Evolutionary conservation across 2,888 invertebrate genomes (phyloP), one percentile per base, ranked within the genome.

Genomic region (Mayetiola destructor): DNA sequence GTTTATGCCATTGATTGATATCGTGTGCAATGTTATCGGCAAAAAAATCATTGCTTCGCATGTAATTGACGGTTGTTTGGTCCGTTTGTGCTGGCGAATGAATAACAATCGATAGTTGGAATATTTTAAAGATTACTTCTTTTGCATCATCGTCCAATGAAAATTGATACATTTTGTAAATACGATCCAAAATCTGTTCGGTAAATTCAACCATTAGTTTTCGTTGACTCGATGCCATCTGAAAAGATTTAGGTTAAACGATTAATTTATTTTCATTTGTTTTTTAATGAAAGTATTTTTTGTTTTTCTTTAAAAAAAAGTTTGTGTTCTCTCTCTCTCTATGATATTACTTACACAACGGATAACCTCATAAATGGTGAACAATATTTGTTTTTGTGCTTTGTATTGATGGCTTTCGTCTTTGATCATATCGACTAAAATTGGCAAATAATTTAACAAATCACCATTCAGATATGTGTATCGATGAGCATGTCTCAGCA

Each of bases 111-210:
- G 56, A 18, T 10, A 56, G 2, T 9, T 56, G 56, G 14, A 42
- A 18, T 48, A 39, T 12, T 32, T 54, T 39, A 20, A 20, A 1
- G 4, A 53, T 23, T 8, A 16, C 21, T 14, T 40, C 40, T 23
- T 57, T 57, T 21, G 39, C 18, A n/a, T 57, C 57, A n/a, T 30
- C 40, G 23, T 42, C 57, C 30, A 55, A n/a, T 30, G 54, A 29
- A 10, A 27, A 16, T 18, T 54, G 21, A 55, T 40, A 57, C 8
- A 18, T 9, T 54, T 42, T 55, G 8, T 55, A n/a, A 4, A 55
- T 21, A 5, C 23, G 12, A 2, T 23, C 54, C 3, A 57, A 27
- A 37, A 57, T 14, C 1, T 21, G 23, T n/a, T 57, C 57, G 2
- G 54, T 57, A 35, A 57, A 55, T n/a, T 21, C 55, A 42, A 54